These are phyloP conservation scores for Platysteira castanea DNA, from an alignment of 2,113 vertebrate genomes.

Conservation along the genomic window DNA sequence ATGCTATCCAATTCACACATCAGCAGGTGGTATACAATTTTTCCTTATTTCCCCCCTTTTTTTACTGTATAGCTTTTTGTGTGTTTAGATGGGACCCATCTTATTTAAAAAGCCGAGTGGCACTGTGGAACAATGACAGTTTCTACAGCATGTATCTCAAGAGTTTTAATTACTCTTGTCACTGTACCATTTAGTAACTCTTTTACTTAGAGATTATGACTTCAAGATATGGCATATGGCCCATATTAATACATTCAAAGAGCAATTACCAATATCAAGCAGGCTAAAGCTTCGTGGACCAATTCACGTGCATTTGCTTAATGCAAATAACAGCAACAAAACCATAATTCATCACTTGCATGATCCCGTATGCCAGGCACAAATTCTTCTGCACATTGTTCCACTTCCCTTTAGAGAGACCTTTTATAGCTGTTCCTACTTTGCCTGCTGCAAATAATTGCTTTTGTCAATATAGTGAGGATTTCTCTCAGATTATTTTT, in stretches of 20 bases:
- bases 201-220: neutral
- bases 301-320: neutral
- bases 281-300: conserved; percentile 18
- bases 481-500: neutral
- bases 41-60: neutral
- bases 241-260: conserved; percentile 57
- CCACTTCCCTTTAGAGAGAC: neutral
- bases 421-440: neutral
- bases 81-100: neutral
- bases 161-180: neutral
- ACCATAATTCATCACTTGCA: neutral
- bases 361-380: neutral
- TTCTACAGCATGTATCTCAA: neutral
- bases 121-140: neutral
- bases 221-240: neutral
- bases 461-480: neutral
- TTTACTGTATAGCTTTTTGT: neutral
- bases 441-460: neutral
- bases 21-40: conserved; percentile 54
- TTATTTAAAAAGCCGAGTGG: neutral
- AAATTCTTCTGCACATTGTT: neutral
- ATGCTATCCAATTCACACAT: conserved; percentile 63
- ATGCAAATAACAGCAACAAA: neutral
- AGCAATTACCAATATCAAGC: conserved; percentile 34
- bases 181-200: neutral